A percentile compares a stretch with the other conserved stretches of the same genome.
Conservation (phyloP, 2,797 vertebrate species). For the Psittacula derbiana region DNA sequence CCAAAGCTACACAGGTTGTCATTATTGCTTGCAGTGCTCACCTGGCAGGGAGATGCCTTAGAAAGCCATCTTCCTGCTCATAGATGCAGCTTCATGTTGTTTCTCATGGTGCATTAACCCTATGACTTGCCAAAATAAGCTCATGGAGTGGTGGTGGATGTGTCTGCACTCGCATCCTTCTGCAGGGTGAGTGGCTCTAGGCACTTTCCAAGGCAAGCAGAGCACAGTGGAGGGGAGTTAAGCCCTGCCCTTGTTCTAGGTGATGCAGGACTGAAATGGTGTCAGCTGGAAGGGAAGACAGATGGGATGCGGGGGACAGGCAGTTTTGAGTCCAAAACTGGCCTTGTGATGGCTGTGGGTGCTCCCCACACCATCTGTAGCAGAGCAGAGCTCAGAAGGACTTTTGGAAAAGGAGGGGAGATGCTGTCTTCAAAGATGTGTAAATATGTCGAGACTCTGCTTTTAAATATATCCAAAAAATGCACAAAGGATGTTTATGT, state of each 20-base stretch:
- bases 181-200: neutral
- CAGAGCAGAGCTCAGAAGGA: neutral
- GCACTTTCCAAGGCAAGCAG: neutral
- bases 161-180: neutral
- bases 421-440: neutral
- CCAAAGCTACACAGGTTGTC: neutral
- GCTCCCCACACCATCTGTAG: neutral
- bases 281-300: neutral
- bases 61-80: neutral
- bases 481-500: neutral
- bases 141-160: neutral
- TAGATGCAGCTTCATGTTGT: neutral
- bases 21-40: fast-evolving
- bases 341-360: neutral
- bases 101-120: neutral
- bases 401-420: neutral
- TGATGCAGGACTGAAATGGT: neutral
- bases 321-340: neutral
- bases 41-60: neutral
- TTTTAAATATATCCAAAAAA: neutral
- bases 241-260: neutral
- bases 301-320: neutral
- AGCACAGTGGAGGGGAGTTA: neutral
- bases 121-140: neutral
- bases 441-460: neutral